Percentiles rank a stretch among this genome's conserved stretches.
Conservation (phyloP, 2,797 vertebrate genomes). For the Sebastes steindachneri region DNA sequence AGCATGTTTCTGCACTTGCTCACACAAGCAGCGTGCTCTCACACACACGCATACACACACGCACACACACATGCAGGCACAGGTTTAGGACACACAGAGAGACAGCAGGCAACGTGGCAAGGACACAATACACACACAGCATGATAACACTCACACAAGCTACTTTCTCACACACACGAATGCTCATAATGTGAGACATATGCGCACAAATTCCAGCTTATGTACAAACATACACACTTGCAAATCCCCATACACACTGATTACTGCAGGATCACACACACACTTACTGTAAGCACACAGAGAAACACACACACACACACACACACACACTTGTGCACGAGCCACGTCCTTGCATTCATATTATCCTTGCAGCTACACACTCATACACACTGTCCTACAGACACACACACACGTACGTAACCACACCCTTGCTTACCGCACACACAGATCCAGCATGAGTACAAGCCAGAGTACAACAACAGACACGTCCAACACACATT, state of each 20-base stretch:
- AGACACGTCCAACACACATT: conserved; percentile 6
- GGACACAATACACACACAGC: conserved; percentile 49
- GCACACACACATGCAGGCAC: conserved; percentile 21
- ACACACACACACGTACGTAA: conserved; percentile 7
- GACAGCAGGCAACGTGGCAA: conserved; percentile 64
- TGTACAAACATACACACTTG: background rate
- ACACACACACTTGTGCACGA: background rate
- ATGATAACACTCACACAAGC: conserved; percentile 30
- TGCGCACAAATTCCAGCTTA: background rate
- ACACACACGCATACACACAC: conserved; percentile 1
- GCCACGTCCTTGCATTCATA: conserved; percentile 25
- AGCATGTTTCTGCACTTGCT: conserved; percentile 28
- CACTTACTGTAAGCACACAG: background rate
- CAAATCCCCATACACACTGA: conserved; percentile 2
- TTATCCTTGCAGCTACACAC: background rate
- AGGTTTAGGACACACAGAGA: conserved; percentile 55
- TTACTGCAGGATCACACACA: conserved; percentile 6
- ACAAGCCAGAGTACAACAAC: conserved; percentile 9
- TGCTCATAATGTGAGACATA: conserved; percentile 1
- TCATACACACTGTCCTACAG: background rate
- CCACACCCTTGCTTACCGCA: conserved; percentile 23
- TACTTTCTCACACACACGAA: conserved; percentile 13
- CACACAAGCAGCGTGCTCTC: background rate
- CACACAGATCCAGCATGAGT: background rate
- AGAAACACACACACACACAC: background rate